These are phyloP conservation scores for Tyrannus savana DNA, from an alignment of 2,113 vertebrate genomes.

Conservation along the genomic window DNA sequence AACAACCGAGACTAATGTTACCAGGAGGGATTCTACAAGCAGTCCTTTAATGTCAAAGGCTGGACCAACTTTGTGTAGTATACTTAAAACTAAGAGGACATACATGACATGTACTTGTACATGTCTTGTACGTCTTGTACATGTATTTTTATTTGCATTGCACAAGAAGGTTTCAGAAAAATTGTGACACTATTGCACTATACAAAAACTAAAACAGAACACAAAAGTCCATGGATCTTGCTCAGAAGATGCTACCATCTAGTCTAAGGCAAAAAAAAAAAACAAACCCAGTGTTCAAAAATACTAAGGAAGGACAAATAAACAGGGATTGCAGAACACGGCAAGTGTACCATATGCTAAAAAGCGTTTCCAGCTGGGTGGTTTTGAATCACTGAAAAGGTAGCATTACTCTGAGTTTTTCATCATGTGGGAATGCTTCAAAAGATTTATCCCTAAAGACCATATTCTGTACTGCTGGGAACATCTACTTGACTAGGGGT, in stretches of 20 bases:
- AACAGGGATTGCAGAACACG: background rate
- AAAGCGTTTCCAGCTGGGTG: background rate
- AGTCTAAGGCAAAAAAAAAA: background rate
- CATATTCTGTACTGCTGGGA: background rate
- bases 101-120: background rate
- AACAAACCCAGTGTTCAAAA: background rate
- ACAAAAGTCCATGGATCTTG: background rate
- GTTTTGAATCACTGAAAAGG: background rate
- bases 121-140: too few species aligned
- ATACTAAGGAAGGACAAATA: background rate
- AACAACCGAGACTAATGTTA: background rate
- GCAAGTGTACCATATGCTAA: background rate
- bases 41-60: background rate
- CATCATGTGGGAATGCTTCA: background rate
- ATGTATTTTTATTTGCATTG: background rate
- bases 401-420: background rate
- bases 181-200: background rate
- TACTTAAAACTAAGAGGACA: background rate
- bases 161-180: background rate
- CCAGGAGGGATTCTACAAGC: background rate
- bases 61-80: background rate
- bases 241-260: background rate
- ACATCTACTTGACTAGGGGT: background rate
- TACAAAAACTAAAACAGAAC: background rate
- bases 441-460: background rate